Evolutionary conservation across 2,888 invertebrate species (phyloP).

Genomic region (Netelia fuscicornis): DNA sequence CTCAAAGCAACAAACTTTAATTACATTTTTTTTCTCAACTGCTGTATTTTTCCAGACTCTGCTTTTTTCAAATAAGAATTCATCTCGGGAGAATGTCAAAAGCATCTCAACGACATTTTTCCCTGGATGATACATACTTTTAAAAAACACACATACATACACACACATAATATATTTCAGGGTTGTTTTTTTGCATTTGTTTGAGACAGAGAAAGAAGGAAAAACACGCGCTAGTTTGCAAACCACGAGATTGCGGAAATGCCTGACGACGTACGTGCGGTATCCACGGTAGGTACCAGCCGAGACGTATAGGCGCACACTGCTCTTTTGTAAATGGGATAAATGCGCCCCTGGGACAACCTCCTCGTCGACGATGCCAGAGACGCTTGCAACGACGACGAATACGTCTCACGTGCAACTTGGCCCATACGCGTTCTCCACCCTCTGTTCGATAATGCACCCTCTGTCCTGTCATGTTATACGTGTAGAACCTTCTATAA

Average conservation of each 20-base stretch:
- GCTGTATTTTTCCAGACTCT: background rate
- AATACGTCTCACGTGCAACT: constrained; percentile 58
- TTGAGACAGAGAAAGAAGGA: constrained; percentile 8
- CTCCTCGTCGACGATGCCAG: constrained; percentile 41
- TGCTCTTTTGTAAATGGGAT: constrained; percentile 63
- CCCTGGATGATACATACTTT: background rate
- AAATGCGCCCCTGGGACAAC: constrained; percentile 58
- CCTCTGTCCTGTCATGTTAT: background rate
- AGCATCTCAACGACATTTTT: background rate
- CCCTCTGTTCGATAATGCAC: constrained; percentile 19
- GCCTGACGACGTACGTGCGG: constrained; percentile 48
- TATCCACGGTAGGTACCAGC: constrained; percentile 32
- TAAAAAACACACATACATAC: background rate
- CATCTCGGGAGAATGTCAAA: background rate
- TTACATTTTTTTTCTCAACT: background rate
- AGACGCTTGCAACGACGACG: constrained; percentile 40
- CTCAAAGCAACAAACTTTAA: background rate
- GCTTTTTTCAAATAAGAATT: constrained; percentile 1
- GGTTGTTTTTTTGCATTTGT: constrained; percentile 11
- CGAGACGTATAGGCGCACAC: background rate
- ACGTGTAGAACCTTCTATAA: background rate
- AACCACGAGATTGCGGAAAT: constrained; percentile 65
- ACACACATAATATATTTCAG: too few relatives aligned
- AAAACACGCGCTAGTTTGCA: constrained; percentile 46
- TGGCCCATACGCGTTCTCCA: constrained; percentile 46